Conservation (phyloP, 2,797 vertebrate species). For the Chaetophractus vellerosus region DNA sequence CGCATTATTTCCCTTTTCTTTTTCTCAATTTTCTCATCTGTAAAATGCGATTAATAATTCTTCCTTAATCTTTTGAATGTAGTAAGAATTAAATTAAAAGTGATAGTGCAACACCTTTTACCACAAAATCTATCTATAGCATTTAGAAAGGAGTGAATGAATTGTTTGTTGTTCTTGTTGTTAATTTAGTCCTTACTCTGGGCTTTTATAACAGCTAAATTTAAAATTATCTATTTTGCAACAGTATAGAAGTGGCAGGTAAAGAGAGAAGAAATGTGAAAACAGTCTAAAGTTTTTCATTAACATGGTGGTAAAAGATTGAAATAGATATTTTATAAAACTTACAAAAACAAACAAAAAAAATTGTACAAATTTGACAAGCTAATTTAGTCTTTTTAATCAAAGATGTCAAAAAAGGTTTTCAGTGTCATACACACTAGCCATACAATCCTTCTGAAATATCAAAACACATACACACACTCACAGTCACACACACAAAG, state of each 20-base stretch:
- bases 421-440: background rate
- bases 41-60: conserved; percentile 17
- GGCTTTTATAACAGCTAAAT: background rate
- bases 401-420: background rate
- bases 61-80: background rate
- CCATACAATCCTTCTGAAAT: background rate
- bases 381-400: background rate
- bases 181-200: background rate
- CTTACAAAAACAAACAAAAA: background rate
- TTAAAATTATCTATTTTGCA: background rate
- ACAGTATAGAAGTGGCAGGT: background rate
- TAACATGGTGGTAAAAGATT: background rate
- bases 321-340: background rate
- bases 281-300: background rate
- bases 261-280: background rate
- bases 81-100: background rate
- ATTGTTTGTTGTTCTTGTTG: background rate
- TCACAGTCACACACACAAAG: background rate
- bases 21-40: background rate
- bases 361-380: background rate
- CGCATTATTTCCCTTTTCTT: background rate
- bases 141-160: background rate
- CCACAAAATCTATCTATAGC: background rate
- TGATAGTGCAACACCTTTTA: background rate
- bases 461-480: background rate